Conservation (phyloP, 2,113 vertebrate species). For the Diadophis punctatus region DNA sequence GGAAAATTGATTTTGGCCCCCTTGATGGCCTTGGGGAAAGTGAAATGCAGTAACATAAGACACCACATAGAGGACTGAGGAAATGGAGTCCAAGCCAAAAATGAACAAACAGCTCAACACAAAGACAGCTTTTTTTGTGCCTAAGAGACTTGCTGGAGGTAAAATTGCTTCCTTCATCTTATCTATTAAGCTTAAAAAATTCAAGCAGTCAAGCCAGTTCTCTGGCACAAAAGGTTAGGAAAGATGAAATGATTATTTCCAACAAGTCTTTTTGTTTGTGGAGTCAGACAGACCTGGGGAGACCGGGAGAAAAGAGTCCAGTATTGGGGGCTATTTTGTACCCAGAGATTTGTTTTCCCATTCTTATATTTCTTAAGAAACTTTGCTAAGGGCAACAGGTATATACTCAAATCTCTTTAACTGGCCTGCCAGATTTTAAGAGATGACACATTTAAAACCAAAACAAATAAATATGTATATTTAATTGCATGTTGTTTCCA, state of each 20-base stretch:
- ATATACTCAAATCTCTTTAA: not conserved
- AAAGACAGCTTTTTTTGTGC: slow-evolving; percentile 52
- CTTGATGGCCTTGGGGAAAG: slow-evolving; percentile 41
- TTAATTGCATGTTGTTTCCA: not conserved
- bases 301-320: not conserved
- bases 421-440: not conserved
- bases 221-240: slow-evolving; percentile 28
- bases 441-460: not conserved
- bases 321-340: not conserved
- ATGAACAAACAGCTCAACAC: slow-evolving; percentile 26
- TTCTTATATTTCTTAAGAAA: not conserved
- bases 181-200: slow-evolving; percentile 48
- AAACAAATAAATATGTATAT: not conserved
- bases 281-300: not conserved
- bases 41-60: slow-evolving; percentile 49
- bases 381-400: not conserved
- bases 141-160: slow-evolving; percentile 42
- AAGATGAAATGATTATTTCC: slow-evolving; percentile 23
- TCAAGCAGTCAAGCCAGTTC: slow-evolving; percentile 42
- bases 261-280: slow-evolving; percentile 7
- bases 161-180: slow-evolving; percentile 61
- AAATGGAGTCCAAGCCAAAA: slow-evolving; percentile 39
- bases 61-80: slow-evolving; percentile 21
- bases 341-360: slow-evolving; percentile 27
- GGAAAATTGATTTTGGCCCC: slow-evolving; percentile 38